Base-by-base conservation (phyloP, 2,888 invertebrate species). In the Eristalis intricaria region DNA sequence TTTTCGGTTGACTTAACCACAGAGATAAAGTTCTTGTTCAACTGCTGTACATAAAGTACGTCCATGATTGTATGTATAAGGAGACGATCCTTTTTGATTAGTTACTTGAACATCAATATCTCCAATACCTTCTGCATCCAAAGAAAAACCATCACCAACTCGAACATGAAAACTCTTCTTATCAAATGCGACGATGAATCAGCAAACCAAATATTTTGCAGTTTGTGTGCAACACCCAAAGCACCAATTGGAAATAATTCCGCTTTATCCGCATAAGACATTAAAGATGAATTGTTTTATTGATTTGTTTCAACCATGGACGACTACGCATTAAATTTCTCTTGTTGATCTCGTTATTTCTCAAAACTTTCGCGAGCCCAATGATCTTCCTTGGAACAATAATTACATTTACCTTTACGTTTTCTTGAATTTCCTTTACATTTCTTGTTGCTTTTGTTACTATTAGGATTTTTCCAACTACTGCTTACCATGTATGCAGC, bases 41-140 rank as follows among this genome's bases (percentile, higher is more conserved):
- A 60, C 10, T 84, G 75, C 19, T 83, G 89, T 63, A 89, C 89
- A 40, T 73, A 86, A n/a, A 90, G 73, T 3, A 88, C 89, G 19
- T 88, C 69, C 38, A 89, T 84, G 4, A 82, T 81, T 8, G 84
- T 74, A 40, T 78, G 58, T 32, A 83, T 75, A 64, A n/a, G 40
- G 68, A 38, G 43, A 35, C 73, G 78, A 83, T 23, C 58, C 29
- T 23, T 58, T 29, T 4, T 68, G 61, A 63, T 88, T 80, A 8
- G 35, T 76, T 8, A 78, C 73, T 38, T 84, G 61, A 35, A 89
- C 77, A 70, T 89, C 58, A 22, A 89, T 87, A 43, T 84, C 80
- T 26, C 89, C 88, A 13, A 71, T 79, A 35, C 88, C 88, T 74
- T 71, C 35, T 2, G 83, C 84, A 4, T 29, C 23, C 11, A 89